phyloP scores from a whole-genome alignment of 2,888 invertebrate species.

The Cephus runcator region DNA sequence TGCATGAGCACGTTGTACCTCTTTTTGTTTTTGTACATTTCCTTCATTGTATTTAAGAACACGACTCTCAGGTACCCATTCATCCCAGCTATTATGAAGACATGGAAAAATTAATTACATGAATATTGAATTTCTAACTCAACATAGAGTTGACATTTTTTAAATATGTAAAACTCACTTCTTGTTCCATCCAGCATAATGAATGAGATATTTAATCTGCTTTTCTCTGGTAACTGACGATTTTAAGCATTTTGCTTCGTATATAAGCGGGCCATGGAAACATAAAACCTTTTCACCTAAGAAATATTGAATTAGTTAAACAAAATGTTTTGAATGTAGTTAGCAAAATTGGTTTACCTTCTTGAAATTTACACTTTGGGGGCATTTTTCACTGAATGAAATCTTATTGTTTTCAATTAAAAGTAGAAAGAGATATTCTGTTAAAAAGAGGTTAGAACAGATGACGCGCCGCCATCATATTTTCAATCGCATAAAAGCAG shows the following conservation, averaged over 20 bases:
- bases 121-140: neutral
- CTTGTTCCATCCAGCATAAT: constrained; percentile 97
- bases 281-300: constrained; percentile 88
- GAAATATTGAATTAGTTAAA: constrained; percentile 43
- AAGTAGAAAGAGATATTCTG: neutral
- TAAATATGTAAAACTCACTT: constrained; percentile 72
- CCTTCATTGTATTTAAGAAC: constrained; percentile 91
- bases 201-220: constrained; percentile 87
- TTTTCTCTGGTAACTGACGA: constrained; percentile 83
- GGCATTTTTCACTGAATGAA: constrained; percentile 28
- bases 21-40: constrained; percentile 88
- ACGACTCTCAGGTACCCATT: constrained; percentile 91
- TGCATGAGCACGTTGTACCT: constrained; percentile 83
- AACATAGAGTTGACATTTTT: neutral
- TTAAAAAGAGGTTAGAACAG: neutral
- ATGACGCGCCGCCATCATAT: neutral
- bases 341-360: constrained; percentile 34
- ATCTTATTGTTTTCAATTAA: neutral
- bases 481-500: neutral
- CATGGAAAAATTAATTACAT: constrained; percentile 12
- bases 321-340: neutral
- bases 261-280: constrained; percentile 93
- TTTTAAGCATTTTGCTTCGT: constrained; percentile 94
- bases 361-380: constrained; percentile 48
- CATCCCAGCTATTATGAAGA: constrained; percentile 78